These are phyloP conservation scores for Eretmochelys imbricata DNA, from an alignment of 2,113 vertebrate species.

Conservation along the genomic window DNA sequence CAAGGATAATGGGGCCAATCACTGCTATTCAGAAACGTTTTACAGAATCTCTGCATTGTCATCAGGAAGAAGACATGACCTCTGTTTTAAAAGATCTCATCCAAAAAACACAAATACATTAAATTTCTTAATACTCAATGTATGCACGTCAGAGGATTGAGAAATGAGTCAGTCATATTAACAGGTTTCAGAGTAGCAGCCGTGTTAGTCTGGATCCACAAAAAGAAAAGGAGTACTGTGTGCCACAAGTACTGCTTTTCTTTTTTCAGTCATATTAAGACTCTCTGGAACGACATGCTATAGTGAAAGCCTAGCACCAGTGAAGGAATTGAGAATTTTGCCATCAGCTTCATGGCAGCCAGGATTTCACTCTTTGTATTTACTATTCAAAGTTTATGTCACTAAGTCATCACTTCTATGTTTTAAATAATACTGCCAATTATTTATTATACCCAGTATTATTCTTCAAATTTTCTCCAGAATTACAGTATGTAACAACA, in stretches of 20 bases:
- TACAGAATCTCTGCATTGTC: neutral
- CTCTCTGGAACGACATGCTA: neutral
- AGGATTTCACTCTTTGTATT: neutral
- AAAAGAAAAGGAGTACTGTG: no score
- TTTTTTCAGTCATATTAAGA: neutral
- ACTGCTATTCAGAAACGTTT: neutral
- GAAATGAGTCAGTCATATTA: neutral
- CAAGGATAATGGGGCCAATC: neutral
- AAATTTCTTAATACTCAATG: neutral
- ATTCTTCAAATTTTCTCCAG: neutral
- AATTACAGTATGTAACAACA: neutral
- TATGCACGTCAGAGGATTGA: neutral
- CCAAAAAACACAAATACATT: neutral
- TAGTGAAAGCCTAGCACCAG: neutral
- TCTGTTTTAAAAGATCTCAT: neutral
- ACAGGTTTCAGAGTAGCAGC: neutral
- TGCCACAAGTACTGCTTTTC: no score
- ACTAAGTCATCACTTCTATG: neutral
- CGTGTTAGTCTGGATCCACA: no score
- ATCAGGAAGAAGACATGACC: neutral
- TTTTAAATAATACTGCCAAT: neutral
- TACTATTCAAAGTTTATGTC: neutral
- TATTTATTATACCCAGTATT: neutral
- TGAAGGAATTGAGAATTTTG: neutral
- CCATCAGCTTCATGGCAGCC: neutral